These are phyloP conservation scores for Pterocles burchelli DNA, from an alignment of 2,113 vertebrate species.

Conservation along the genomic window DNA sequence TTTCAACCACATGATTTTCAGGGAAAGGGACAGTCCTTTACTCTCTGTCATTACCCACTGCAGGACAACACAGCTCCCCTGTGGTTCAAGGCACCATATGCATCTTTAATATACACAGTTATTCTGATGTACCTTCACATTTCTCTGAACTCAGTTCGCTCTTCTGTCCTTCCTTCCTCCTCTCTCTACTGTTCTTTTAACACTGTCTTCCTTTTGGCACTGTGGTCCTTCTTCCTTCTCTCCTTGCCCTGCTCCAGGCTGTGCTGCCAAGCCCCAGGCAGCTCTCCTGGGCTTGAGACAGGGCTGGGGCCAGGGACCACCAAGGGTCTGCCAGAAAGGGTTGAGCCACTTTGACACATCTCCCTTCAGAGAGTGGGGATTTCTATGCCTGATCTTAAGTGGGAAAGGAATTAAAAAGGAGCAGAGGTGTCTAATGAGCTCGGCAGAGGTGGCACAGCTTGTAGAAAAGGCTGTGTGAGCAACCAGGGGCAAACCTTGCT, in stretches of 20 bases:
- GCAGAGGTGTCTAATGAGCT: not conserved
- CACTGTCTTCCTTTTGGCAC: not conserved
- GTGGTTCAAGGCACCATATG: constrained; percentile 2
- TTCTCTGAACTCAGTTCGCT: not conserved
- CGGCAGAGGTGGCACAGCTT: not conserved
- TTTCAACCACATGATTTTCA: not conserved
- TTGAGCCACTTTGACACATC: accelerated
- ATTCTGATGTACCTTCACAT: not conserved
- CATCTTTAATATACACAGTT: not conserved
- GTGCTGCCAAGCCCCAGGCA: not conserved
- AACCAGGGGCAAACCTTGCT: not conserved
- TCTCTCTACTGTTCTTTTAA: not conserved
- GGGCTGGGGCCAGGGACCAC: not conserved
- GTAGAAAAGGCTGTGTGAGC: not conserved
- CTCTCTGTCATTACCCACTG: not conserved
- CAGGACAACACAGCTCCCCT: not conserved
- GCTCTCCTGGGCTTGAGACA: not conserved
- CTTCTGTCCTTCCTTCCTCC: not conserved
- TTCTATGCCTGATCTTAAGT: not conserved
- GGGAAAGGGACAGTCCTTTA: not conserved
- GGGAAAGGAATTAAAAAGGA: not conserved
- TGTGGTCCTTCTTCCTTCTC: not conserved
- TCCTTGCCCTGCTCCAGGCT: not conserved
- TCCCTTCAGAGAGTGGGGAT: not conserved
- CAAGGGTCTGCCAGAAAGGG: not conserved